A percentile compares a stretch with the other conserved stretches of the same genome.
Conservation (phyloP, 2,113 vertebrate species). For the Synchiropus splendidus region DNA sequence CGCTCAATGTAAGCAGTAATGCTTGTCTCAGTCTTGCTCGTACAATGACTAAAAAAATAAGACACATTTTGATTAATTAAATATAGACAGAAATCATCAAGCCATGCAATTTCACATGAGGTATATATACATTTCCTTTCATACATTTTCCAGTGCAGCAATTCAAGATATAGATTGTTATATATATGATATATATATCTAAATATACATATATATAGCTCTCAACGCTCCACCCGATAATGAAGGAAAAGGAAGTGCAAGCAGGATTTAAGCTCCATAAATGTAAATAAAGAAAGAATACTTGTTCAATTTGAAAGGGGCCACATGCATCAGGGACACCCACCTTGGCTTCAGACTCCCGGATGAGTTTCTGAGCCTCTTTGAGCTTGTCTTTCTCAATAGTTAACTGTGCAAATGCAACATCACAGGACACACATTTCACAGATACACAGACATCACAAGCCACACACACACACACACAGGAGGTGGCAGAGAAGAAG, state of each 20-base stretch:
- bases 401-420: constrained; percentile 59
- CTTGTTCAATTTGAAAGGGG: constrained; percentile 15
- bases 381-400: constrained; percentile 66
- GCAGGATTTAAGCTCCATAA: too few species aligned
- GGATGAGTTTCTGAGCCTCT: constrained; percentile 66
- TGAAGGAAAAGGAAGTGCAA: constrained; percentile 35
- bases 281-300: too few species aligned
- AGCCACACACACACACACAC: constrained; percentile 20
- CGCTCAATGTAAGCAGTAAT: too few species aligned
- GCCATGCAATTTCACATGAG: too few species aligned
- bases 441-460: constrained; percentile 21
- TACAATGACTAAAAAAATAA: too few species aligned
- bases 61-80: too few species aligned
- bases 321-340: constrained; percentile 51
- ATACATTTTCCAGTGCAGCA: too few species aligned
- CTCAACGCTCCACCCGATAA: constrained; percentile 32
- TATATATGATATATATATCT: too few species aligned
- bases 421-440: constrained; percentile 10
- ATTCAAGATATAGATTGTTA: too few species aligned
- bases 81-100: too few species aligned
- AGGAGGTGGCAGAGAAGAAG: constrained; percentile 35
- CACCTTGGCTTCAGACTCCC: constrained; percentile 69
- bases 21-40: too few species aligned
- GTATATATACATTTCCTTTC: too few species aligned
- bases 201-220: constrained; percentile 1